Base-by-base conservation (phyloP, 2,888 invertebrate species). In the Falcaria lacertinaria region DNA sequence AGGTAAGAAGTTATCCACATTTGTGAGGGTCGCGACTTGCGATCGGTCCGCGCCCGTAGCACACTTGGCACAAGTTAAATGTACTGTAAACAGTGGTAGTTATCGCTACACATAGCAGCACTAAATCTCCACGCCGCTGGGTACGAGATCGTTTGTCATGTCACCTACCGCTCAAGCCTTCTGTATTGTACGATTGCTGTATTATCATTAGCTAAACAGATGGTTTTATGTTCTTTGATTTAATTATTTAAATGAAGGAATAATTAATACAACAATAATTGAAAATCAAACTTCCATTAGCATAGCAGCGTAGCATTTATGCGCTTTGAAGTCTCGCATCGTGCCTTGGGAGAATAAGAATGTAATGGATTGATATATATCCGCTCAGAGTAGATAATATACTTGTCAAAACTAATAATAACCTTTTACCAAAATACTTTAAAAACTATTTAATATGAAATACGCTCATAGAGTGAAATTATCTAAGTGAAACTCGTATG, bases 21-120 rank as follows among this genome's bases (percentile, higher is more conserved):
- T 66, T 55, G 62, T 54, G 56, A 54, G 45, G 38, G 47, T 50
- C 50, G 44, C 44, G 57, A 60, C 60, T 62, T 64, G 61, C 61
- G 65, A 65, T 64, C 67, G 56, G 60, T 52, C 51, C 60, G 57
- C 60, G 8, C 28, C 28, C 28, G 11, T 7, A 28, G 28, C 28
- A 11, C 28, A 79, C 81, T 81, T 77, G 74, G 78, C 78, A 67
- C 76, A 83, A 84, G 85, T 85, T 85, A 77, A 86, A 85, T 86
- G 83, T 84, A 85, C 75, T 72, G 86, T 83, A 83, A 85, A 85
- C 80, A 80, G 77, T 75, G 80, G 80, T 81, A 79, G 84, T 83
- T 84, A 84, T 81, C 82, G 78, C 71, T 64, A 69, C 69, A 72
- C 67, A 70, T 70, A 69, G 79, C 61, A 69, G 63, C 62, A 79